phyloP scores from a whole-genome alignment of 2,113 vertebrate genomes.

The Centropristis striata region DNA sequence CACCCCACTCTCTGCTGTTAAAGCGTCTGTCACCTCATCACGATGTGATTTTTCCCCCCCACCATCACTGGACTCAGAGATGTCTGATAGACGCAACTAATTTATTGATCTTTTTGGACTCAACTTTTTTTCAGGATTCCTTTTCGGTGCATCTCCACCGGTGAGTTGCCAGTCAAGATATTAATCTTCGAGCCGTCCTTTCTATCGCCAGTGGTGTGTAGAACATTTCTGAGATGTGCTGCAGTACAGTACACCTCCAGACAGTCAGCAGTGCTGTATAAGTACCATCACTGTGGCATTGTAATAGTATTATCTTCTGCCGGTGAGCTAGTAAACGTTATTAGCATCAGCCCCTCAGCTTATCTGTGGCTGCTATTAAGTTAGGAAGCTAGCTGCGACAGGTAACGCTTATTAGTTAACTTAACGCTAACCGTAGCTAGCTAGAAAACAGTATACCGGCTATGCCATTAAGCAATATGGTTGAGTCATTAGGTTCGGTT shows the following conservation, averaged over 20 bases:
- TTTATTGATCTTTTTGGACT: slow-evolving; percentile 15
- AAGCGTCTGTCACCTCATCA: slow-evolving; percentile 65
- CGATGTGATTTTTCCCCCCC: slow-evolving; percentile 61
- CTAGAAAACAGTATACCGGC: neutral
- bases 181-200: slow-evolving; percentile 13
- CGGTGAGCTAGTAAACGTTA: slow-evolving; percentile 35
- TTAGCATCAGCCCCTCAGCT: slow-evolving; percentile 16
- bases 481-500: neutral
- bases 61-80: slow-evolving; percentile 41
- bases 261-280: neutral
- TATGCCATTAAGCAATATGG: neutral
- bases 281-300: neutral
- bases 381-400: slow-evolving; percentile 21
- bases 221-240: neutral
- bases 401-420: neutral
- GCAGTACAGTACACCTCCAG: slow-evolving; percentile 2
- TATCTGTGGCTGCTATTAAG: neutral
- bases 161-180: slow-evolving; percentile 71
- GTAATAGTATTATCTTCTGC: slow-evolving; percentile 23
- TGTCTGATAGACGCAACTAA: slow-evolving; percentile 30
- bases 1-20: slow-evolving; percentile 85
- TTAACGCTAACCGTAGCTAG: neutral
- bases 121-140: slow-evolving; percentile 80
- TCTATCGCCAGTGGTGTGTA: neutral
- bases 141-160: slow-evolving; percentile 80